Evolutionary conservation across 2,888 invertebrate species (phyloP), one percentile per base, ranked within the genome.

Genomic region (Monoplex corrugatus): DNA sequence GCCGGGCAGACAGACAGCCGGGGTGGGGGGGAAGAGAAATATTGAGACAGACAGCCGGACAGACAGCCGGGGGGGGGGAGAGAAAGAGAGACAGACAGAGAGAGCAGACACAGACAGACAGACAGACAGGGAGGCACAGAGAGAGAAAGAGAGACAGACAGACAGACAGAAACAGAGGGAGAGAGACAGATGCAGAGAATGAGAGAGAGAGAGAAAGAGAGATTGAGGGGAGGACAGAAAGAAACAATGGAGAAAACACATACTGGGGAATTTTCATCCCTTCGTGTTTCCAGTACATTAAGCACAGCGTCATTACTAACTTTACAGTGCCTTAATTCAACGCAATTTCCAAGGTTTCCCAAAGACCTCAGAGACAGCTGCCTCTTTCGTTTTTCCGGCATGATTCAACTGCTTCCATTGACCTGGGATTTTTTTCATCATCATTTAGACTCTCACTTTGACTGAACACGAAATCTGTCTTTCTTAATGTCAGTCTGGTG

Each of bases 191-290:
- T n/a, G 13, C 13, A 32, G 16, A 19, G n/a, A 40, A 8, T 19
- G 10, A 19, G n/a, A 83, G 40, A 83, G 6, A 87, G 45, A 44
- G 19, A 86, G 68, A 86, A 45, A 86, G 16, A 86, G 68, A 86
- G 63, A 86, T 10, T 28, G 45, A 63, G 40, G 32, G 35, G 45
- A 40, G 13, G 40, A 38, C n/a, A 38, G 40, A 19, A 35, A 83
- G 83, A 83, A 83, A 13, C n/a, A 83, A 16, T 83, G 10, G 13
- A 38, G 8, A 83, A 32, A 43, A 38, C n/a, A n/a, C n/a, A 19
- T 8, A 28, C 23, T 23, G n/a, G n/a, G n/a, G n/a, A n/a, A n/a
- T n/a, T n/a, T n/a, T n/a, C n/a, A n/a, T n/a, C n/a, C n/a, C n/a
- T n/a, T n/a, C n/a, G n/a, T n/a, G 19, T n/a, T n/a, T n/a, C n/a